Percentiles rank a stretch among this genome's conserved stretches.
These are phyloP conservation scores for Ophion slaviceki DNA, from an alignment of 2,888 invertebrate species.

Conservation along the genomic window DNA sequence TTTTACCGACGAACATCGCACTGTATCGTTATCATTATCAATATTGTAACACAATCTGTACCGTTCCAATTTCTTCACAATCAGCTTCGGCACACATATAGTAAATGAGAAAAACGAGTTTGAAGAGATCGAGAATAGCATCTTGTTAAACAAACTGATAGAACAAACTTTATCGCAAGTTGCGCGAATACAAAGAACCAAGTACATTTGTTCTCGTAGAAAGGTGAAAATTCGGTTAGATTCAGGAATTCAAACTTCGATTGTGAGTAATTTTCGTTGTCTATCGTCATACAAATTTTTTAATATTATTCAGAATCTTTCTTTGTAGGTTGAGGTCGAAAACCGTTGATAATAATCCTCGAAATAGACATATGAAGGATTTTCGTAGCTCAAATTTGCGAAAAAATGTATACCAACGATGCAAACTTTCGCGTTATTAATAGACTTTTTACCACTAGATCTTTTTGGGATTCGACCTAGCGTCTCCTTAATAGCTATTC, in stretches of 20 bases:
- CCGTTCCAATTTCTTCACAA: not conserved
- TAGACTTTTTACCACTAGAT: not conserved
- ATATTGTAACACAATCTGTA: not conserved
- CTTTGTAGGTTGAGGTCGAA: no score
- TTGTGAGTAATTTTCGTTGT: no score
- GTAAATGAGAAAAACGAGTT: not conserved
- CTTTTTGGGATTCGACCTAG: not conserved
- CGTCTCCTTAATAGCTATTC: not conserved
- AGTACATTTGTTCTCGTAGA: not conserved
- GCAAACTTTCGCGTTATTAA: no score
- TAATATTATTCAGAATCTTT: no score
- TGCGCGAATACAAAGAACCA: not conserved
- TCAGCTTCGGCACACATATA: conserved; percentile 1
- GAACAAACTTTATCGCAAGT: not conserved
- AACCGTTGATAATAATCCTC: no score
- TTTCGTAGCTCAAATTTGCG: no score
- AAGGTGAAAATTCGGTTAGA: no score
- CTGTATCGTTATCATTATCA: conserved; percentile 16
- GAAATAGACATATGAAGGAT: no score
- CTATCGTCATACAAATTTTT: no score
- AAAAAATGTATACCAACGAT: no score
- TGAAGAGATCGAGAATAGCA: not conserved
- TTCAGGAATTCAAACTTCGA: no score
- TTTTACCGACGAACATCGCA: conserved; percentile 5
- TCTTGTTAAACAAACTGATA: conserved; percentile 1